Evolutionary conservation across 1,140 invertebrate species (phyloP).

Genomic region (Zophobas atratus): DNA sequence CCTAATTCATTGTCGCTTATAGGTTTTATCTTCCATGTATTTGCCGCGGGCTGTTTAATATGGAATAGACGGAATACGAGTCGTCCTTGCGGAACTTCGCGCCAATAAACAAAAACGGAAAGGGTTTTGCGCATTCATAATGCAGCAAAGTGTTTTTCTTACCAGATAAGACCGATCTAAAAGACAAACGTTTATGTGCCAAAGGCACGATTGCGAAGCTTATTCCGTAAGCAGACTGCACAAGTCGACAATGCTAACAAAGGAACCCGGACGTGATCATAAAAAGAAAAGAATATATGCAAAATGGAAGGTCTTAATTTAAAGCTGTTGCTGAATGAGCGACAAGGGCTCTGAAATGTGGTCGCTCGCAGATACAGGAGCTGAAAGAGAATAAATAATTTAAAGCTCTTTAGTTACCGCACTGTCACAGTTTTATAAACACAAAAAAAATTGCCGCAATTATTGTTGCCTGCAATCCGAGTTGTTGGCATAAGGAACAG

Average conservation of each 20-base stretch:
- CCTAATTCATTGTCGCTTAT: constrained; percentile 24
- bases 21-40: constrained; percentile 24
- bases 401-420: constrained; percentile 7
- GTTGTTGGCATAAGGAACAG: too few relatives aligned
- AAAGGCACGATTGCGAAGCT: constrained; percentile 36
- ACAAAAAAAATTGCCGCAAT: too few relatives aligned
- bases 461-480: too few relatives aligned
- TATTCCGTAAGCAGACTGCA: constrained; percentile 22
- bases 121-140: constrained; percentile 7
- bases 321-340: constrained; percentile 22
- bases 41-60: constrained; percentile 29
- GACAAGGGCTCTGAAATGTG: constrained; percentile 2
- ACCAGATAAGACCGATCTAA: constrained; percentile 23
- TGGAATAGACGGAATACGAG: constrained; percentile 9
- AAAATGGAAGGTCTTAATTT: constrained; percentile 36
- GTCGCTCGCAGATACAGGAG: not conserved
- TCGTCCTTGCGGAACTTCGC: constrained; percentile 5
- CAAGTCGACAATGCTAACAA: constrained; percentile 14
- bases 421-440: not conserved
- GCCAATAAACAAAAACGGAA: constrained; percentile 15
- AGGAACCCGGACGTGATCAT: constrained; percentile 12
- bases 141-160: constrained; percentile 11
- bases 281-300: constrained; percentile 23
- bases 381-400: constrained; percentile 32
- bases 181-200: constrained; percentile 39